Evolutionary conservation across 2,797 vertebrate species (phyloP).

Genomic region (Lacerta viridis): DNA sequence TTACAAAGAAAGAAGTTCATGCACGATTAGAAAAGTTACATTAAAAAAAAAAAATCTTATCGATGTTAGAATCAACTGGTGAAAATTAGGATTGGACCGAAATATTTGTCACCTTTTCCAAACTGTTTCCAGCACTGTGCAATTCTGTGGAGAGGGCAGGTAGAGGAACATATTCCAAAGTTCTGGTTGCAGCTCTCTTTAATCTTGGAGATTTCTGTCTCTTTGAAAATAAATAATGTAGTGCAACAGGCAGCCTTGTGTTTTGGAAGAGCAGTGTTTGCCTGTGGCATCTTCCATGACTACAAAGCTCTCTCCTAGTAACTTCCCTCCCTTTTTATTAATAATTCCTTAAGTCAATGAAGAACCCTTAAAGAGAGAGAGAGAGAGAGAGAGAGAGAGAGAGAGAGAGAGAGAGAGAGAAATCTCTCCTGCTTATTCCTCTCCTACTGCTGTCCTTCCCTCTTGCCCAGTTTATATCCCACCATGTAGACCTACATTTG

Average conservation of each 20-base stretch:
- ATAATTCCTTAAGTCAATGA: constrained; percentile 66
- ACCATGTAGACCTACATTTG: rapidly evolving
- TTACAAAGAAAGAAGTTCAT: too few relatives aligned
- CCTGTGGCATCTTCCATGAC: constrained; percentile 52
- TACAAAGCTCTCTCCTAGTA: constrained; percentile 53
- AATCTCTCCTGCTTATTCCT: not conserved
- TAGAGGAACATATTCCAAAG: constrained; percentile 62
- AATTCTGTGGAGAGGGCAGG: not conserved
- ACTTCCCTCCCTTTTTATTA: constrained; percentile 71
- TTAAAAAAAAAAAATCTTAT: not conserved
- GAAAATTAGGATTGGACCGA: not conserved
- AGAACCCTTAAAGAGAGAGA: constrained; percentile 54
- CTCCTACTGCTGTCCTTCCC: rapidly evolving
- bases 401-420: not conserved
- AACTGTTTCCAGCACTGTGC: not conserved
- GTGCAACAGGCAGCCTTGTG: constrained; percentile 25
- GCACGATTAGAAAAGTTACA: too few relatives aligned
- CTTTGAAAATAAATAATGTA: constrained; percentile 71
- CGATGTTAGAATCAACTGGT: not conserved
- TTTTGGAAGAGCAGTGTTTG: constrained; percentile 49
- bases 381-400: not conserved
- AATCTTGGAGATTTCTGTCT: constrained; percentile 60
- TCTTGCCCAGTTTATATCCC: not conserved
- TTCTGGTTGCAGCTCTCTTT: constrained; percentile 48
- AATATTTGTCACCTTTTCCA: not conserved